phyloP scores from a whole-genome alignment of 2,797 vertebrate species.

The Pseudochaenichthys georgianus region DNA sequence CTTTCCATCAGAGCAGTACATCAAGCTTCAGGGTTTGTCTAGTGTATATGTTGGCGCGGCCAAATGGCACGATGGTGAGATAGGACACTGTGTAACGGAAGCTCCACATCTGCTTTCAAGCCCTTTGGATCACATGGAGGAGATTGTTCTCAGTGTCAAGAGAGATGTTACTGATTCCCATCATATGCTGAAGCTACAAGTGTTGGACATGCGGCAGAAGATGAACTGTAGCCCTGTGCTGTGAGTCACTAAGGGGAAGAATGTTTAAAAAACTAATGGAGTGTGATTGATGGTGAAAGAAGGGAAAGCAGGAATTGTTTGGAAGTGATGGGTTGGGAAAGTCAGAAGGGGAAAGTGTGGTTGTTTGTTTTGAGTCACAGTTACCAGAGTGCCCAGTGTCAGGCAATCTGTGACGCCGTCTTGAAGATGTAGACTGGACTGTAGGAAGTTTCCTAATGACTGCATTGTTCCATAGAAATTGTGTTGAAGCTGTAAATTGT shows the following conservation, averaged over 20 bases:
- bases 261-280: constrained; percentile 15
- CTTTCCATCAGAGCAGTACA: not conserved
- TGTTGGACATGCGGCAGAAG: constrained; percentile 10
- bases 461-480: not conserved
- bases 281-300: constrained; percentile 21
- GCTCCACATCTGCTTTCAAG: constrained; percentile 57
- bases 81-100: constrained; percentile 22
- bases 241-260: constrained; percentile 22
- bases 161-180: constrained; percentile 15
- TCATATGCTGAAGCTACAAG: constrained; percentile 4
- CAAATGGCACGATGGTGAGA: not conserved
- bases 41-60: constrained; percentile 25
- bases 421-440: not conserved
- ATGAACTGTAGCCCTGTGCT: not conserved
- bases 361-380: constrained; percentile 43
- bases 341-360: not conserved
- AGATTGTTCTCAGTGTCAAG: not conserved
- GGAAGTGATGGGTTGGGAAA: not conserved
- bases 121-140: constrained; percentile 13
- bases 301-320: constrained; percentile 28
- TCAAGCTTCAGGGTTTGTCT: not conserved
- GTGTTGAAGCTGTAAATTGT: too few species aligned
- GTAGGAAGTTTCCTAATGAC: not conserved
- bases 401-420: not conserved
- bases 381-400: constrained; percentile 17